Evolutionary conservation across 1,140 invertebrate genomes (phyloP), one percentile per base, ranked within the genome.

Genomic region (Venturia canescens): DNA sequence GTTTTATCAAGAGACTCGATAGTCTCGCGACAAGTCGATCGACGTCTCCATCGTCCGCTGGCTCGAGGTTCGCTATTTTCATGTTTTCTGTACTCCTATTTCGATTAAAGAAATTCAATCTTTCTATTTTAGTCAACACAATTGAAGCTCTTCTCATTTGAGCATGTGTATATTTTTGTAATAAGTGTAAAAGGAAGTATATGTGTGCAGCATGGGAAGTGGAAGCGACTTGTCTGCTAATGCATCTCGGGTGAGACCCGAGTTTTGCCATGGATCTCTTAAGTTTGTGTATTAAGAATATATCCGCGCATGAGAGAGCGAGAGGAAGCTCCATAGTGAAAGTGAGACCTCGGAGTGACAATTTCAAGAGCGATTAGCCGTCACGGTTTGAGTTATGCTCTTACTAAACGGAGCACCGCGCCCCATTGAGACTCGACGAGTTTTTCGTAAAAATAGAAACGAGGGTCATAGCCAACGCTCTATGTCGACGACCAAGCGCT

Each of bases 331-430:
- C 5, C 53, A 66, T 78, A 79, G 83, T 84, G 83, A 86, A 86
- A 88, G 88, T 88, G 87, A 88, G 86, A 87, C 83, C 84, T 89
- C 85, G 82, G 84, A 87, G 88, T 90, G 90, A 91, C 89, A 90
- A 91, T 91, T 90, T 91, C 89, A 90, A 86, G 86, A 91, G 88
- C 89, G 89, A 91, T 91, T 91, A 91, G 89, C 88, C 89, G 89
- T 90, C 89, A 89, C 87, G 89, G 80, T 87, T 85, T 90, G 90
- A 91, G 85, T 91, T 91, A 90, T 88, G 85, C 84, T 76, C 79
- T 85, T 88, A 88, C 89, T 89, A 89, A 89, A 89, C 85, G 88
- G 86, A 86, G 78, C 79, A 82, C 82, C 84, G 83, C 87, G 80
- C 83, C 81, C 83, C 85, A 86, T 84, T 84, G 87, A 87, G 81